Conservation (phyloP, 2,888 invertebrate species). For the Andrena hattorfiana region DNA sequence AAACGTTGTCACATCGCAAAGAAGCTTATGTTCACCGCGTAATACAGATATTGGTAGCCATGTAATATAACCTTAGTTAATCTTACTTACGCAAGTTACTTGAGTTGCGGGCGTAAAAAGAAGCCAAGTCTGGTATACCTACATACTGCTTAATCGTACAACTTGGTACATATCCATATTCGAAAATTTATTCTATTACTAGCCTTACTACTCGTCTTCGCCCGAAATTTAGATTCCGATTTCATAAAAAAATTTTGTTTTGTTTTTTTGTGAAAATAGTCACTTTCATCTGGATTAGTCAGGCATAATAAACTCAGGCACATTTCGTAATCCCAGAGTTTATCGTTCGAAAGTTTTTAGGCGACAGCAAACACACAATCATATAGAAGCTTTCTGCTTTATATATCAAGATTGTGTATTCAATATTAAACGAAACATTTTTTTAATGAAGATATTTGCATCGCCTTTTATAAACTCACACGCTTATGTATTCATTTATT, state of each 20-base stretch:
- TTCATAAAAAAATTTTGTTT: no score
- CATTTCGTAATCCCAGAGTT: no score
- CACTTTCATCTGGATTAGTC: no score
- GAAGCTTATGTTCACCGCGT: constrained; percentile 47
- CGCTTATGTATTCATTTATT: constrained; percentile 9
- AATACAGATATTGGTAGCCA: constrained; percentile 29
- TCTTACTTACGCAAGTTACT: constrained; percentile 44
- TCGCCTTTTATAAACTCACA: neutral
- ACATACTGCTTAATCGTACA: no score
- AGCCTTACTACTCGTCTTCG: no score
- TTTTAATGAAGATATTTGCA: neutral
- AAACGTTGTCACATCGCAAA: constrained; percentile 57
- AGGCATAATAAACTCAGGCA: no score
- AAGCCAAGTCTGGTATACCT: neutral
- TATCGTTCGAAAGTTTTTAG: no score
- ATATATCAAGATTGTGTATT: neutral
- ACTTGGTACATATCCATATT: no score
- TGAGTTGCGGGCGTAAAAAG: neutral
- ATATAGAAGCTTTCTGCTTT: no score
- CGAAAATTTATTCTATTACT: no score
- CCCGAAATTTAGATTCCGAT: no score
- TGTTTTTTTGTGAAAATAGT: neutral
- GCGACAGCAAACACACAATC: no score
- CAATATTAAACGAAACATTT: neutral
- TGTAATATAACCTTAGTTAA: constrained; percentile 54